Percentiles rank a stretch among this genome's conserved stretches.
Evolutionary conservation across 1,140 invertebrate species (phyloP).

Genomic region (Drosophila subobscura): DNA sequence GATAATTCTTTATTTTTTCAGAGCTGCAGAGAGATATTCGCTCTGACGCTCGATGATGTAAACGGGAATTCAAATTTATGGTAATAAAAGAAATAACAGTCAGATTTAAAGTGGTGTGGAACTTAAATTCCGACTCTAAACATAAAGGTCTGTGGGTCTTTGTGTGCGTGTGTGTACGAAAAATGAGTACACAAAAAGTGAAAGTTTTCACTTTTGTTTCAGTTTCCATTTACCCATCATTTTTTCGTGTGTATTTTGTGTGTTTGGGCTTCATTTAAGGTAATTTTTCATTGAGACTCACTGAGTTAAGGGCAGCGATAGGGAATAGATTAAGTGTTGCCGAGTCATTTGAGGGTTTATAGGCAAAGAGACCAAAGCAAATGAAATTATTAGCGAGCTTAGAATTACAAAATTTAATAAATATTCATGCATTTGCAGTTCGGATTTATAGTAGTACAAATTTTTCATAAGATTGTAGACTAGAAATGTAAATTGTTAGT

Average conservation of each 20-base stretch:
- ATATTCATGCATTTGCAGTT: no score
- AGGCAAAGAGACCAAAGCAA: no score
- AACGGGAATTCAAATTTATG: slow-evolving; percentile 69
- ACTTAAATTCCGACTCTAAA: slow-evolving; percentile 45
- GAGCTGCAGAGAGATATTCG: slow-evolving; percentile 23
- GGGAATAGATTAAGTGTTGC: no score
- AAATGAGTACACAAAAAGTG: slow-evolving; percentile 53
- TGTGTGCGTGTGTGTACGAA: slow-evolving; percentile 27
- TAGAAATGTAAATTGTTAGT: no score
- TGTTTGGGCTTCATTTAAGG: slow-evolving; percentile 28
- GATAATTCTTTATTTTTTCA: slow-evolving; percentile 49
- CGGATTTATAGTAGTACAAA: no score
- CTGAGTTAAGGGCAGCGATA: neutral
- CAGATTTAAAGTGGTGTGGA: slow-evolving; percentile 54
- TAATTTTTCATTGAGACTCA: slow-evolving; percentile 51
- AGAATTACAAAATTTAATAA: no score
- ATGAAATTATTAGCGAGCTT: no score
- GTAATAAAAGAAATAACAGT: slow-evolving; percentile 40
- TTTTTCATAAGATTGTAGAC: no score
- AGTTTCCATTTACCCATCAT: slow-evolving; percentile 30
- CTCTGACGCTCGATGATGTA: slow-evolving; percentile 51
- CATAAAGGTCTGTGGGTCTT: slow-evolving; percentile 31
- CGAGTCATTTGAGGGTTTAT: no score
- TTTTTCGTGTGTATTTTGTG: slow-evolving; percentile 16
- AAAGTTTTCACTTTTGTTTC: slow-evolving; percentile 70